phyloP scores from a whole-genome alignment of 2,888 invertebrate species.

The Entomobrya multifasciata region DNA sequence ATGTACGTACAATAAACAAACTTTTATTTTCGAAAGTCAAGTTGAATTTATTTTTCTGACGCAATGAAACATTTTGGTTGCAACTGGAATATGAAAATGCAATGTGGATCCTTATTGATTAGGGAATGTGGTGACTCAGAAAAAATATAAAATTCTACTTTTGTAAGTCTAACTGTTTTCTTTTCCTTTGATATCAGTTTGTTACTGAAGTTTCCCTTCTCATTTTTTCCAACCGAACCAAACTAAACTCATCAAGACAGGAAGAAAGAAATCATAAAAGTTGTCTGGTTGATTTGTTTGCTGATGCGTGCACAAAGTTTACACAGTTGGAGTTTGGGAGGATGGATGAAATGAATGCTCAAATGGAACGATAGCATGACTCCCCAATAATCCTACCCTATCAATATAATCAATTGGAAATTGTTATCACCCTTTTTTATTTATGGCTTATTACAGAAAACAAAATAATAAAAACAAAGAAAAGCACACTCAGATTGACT shows the following conservation, averaged over 20 bases:
- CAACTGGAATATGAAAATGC: neutral
- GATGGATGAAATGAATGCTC: neutral
- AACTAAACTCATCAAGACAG: neutral
- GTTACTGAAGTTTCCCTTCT: neutral
- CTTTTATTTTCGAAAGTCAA: neutral
- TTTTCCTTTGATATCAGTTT: neutral
- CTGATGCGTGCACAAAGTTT: neutral
- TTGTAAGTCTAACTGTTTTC: neutral
- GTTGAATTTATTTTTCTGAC: neutral
- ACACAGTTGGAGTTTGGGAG: no score
- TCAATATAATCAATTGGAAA: neutral
- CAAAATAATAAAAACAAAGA: slow-evolving; percentile 9
- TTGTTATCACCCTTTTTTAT: slow-evolving; percentile 26
- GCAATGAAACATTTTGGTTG: neutral
- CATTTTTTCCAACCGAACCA: neutral
- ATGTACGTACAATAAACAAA: neutral
- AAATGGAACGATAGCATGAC: no score
- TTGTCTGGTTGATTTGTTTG: neutral
- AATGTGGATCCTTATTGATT: neutral
- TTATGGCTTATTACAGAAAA: slow-evolving; percentile 11
- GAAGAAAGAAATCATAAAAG: slow-evolving; percentile 39
- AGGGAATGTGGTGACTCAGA: neutral
- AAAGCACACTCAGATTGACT: neutral
- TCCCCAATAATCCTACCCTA: neutral
- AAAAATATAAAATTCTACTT: neutral